Conservation (phyloP, 2,888 invertebrate genomes). For the Mimachlamys varia region DNA sequence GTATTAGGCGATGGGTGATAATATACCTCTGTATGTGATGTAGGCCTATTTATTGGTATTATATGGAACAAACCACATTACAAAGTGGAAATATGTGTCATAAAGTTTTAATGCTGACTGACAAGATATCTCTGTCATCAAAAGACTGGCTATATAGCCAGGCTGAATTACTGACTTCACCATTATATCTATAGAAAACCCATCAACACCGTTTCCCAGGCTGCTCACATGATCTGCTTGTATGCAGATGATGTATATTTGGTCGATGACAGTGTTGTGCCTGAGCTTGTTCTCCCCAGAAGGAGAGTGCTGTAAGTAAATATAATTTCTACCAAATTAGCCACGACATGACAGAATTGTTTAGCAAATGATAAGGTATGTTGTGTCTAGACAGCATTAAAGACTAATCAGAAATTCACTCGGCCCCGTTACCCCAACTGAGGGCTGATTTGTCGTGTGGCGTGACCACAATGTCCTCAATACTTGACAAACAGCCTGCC, state of each 20-base stretch:
- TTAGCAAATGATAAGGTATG: slow-evolving; percentile 23
- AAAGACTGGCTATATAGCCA: not conserved
- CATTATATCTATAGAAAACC: not conserved
- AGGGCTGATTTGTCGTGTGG: not conserved
- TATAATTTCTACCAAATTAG: slow-evolving; percentile 15
- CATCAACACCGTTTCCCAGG: slow-evolving; percentile 6
- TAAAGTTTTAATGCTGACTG: not conserved
- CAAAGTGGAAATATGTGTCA: slow-evolving; percentile 11
- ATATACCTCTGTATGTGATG: not conserved
- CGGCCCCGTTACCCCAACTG: not conserved
- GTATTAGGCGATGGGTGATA: too few species aligned
- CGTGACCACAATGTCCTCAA: not conserved
- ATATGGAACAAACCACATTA: not conserved
- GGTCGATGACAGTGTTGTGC: not conserved
- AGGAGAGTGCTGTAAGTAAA: not conserved
- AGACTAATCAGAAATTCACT: not conserved
- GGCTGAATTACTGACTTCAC: not conserved
- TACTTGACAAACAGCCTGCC: not conserved
- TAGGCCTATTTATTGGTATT: not conserved
- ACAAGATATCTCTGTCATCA: not conserved
- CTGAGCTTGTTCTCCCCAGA: not conserved
- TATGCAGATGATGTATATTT: not conserved
- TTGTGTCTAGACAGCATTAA: slow-evolving; percentile 27
- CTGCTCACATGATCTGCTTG: not conserved
- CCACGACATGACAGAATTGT: slow-evolving; percentile 16